These are phyloP conservation scores for Listronotus oregonensis DNA, from an alignment of 1,140 invertebrate species.

Conservation along the genomic window DNA sequence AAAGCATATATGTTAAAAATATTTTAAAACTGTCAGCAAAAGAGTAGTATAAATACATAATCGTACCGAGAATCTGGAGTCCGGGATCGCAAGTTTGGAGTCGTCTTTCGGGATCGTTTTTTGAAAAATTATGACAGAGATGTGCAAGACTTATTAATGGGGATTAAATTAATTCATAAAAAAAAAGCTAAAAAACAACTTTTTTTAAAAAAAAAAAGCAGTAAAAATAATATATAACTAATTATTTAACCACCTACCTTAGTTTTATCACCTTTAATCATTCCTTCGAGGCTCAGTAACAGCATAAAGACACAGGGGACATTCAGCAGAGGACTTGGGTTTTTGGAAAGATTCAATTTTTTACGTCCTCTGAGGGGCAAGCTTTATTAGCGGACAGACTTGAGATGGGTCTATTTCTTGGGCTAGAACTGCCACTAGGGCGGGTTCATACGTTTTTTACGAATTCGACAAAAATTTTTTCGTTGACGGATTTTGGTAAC, in stretches of 20 bases:
- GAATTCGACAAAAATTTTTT: conserved; percentile 75
- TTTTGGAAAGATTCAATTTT: conserved; percentile 61
- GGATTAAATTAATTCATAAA: no score
- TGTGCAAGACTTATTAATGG: no score
- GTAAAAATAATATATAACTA: no score
- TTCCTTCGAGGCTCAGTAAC: conserved; percentile 71
- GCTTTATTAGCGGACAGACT: conserved; percentile 61
- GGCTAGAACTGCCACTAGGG: conserved; percentile 75
- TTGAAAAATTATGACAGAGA: no score
- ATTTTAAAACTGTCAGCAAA: no score
- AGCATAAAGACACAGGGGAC: conserved; percentile 82
- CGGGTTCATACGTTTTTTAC: conserved; percentile 76
- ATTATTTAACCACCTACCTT: conserved; percentile 61
- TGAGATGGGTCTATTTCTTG: conserved; percentile 80
- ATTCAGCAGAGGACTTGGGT: conserved; percentile 65
- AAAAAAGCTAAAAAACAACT: no score
- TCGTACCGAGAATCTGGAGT: no score
- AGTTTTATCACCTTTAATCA: conserved; percentile 71
- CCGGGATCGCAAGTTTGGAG: no score
- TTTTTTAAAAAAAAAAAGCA: no score
- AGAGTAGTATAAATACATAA: no score
- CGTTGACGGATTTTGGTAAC: conserved; percentile 67
- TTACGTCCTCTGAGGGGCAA: conserved; percentile 58
- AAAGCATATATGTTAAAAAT: no score
- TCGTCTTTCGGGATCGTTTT: no score